Evolutionary conservation across 1,140 invertebrate genomes (phyloP).

Genomic region (Chlorops oryzae): DNA sequence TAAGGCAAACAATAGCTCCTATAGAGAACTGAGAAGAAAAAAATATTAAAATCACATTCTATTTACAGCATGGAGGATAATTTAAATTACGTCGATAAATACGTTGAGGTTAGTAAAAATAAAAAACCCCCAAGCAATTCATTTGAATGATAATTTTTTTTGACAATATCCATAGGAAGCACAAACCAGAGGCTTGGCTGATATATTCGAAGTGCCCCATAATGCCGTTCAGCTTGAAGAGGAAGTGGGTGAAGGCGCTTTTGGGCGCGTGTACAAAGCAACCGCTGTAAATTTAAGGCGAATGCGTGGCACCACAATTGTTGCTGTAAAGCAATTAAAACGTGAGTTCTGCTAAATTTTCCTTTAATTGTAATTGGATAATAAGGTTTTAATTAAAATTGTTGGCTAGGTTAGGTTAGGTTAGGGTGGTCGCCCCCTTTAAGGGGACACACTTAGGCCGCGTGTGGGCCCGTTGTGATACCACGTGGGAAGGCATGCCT

Average conservation of each 20-base stretch:
- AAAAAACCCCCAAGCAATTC: too few species aligned
- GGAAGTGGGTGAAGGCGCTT: slow-evolving; percentile 67
- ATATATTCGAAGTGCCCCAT: slow-evolving; percentile 40
- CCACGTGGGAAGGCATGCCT: too few species aligned
- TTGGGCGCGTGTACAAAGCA: slow-evolving; percentile 64
- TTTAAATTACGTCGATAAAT: slow-evolving; percentile 41
- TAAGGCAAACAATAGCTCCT: too few species aligned
- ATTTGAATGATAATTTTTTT: neutral
- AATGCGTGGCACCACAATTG: slow-evolving; percentile 50
- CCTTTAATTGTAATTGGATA: too few species aligned
- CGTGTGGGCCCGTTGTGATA: too few species aligned
- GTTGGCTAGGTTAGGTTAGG: too few species aligned
- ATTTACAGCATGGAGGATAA: slow-evolving; percentile 39
- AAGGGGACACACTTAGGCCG: too few species aligned
- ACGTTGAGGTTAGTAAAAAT: slow-evolving; percentile 30
- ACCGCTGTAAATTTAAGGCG: slow-evolving; percentile 51
- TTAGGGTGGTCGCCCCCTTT: too few species aligned
- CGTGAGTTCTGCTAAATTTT: slow-evolving; percentile 45
- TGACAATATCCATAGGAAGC: slow-evolving; percentile 20
- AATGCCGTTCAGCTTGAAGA: slow-evolving; percentile 43
- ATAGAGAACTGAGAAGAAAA: neutral
- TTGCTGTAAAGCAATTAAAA: slow-evolving; percentile 69
- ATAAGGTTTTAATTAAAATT: too few species aligned
- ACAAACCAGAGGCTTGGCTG: slow-evolving; percentile 31
- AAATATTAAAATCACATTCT: neutral